Base-by-base conservation (phyloP, 2,113 vertebrate species). In the Ameiurus melas region DNA sequence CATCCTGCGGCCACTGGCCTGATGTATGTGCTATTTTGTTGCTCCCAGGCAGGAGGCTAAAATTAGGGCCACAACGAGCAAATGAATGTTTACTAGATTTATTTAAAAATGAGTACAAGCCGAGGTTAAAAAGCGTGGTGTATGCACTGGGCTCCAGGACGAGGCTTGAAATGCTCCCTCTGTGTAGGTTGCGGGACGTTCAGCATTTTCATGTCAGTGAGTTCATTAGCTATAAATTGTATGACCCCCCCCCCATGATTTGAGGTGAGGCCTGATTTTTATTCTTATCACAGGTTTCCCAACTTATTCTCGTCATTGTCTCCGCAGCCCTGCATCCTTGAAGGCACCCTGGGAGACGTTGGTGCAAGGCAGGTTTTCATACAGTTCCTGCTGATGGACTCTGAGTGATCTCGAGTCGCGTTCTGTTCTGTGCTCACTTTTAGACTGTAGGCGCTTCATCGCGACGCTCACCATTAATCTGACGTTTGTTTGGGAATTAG, bases 21-120 rank as follows among this genome's bases (percentile, higher is more conserved):
- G 36, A 39, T 92, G 79, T 91, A 68, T 92, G 92, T 86, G 85
- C 86, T 92, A 30, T 90, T 93, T 86, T 91, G 87, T 89, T 80
- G 89, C 78, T 57, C 88, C 86, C 82, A 86, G 86, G 85, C 86
- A 83, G 78, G 33, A 39, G 70, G 83, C 91, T 93, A 92, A 93
- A 93, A 90, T 93, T 93, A 92, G 87, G 68, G 80, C 80, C 84
- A 27, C 89, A 85, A 84, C 58, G 86, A 90, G 90, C 91, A 93
- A 92, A 93, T 92, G 91, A 93, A 93, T 94, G 94, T 95, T 94
- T 92, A 92, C 91, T 83, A 70, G 84, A 77, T 78, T 43, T 55
- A 82, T 83, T 91, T 64, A 80, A 85, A 93, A 93, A 91, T 92
- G 92, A 89, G 90, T 88, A 79, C 86, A 87, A 85, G 53, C 78